Evolutionary conservation across 1,140 invertebrate genomes (phyloP), one percentile per base, ranked within the genome.

Genomic region (Drosophila pallidifrons): DNA sequence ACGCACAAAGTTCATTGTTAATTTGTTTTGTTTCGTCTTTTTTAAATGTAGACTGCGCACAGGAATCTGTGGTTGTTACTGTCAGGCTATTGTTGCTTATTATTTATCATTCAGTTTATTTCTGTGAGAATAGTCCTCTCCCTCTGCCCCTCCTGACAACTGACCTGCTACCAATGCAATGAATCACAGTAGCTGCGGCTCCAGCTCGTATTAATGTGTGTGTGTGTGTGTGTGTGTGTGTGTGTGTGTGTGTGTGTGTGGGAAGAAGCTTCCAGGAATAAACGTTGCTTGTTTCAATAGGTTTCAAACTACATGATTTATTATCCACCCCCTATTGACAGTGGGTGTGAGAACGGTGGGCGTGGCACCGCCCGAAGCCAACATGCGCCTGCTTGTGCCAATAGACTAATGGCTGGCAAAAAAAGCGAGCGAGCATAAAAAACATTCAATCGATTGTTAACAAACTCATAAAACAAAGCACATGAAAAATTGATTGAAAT

Each of bases 371-470:
- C 69, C 63, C 69, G 13, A 6, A 45, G 58, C 30, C 41, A 78
- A 71, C 82, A 78, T 78, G 63, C 49, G 32, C 58, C 81, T 77
- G 79, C 72, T 79, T 72, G 81, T 81, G 69, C 59, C 63, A 49
- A 47, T 59, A 67, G 63, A 73, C 64, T 73, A 73, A 73, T 73
- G 64, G 63, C 64, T 52, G 54, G 5, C 5, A 61, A 20, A 30
- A 49, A 13, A 25, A 25, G 20, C 5, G 5, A 15, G 28, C 2
- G 7, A 45, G 45, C 60, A 28, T 3, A 45, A 60, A 78, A 78
- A 74, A 81, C 81, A 65, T 49, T 72, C 51, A 87, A 88, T 82
- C 83, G 82, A 77, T 79, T 88, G 71, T 86, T 82, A 86, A 88
- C 82, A 86, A 77, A 80, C 79, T 55, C 60, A 66, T 82, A 79